Conservation (phyloP, 2,797 vertebrate genomes). For the Diplodus sargus region DNA sequence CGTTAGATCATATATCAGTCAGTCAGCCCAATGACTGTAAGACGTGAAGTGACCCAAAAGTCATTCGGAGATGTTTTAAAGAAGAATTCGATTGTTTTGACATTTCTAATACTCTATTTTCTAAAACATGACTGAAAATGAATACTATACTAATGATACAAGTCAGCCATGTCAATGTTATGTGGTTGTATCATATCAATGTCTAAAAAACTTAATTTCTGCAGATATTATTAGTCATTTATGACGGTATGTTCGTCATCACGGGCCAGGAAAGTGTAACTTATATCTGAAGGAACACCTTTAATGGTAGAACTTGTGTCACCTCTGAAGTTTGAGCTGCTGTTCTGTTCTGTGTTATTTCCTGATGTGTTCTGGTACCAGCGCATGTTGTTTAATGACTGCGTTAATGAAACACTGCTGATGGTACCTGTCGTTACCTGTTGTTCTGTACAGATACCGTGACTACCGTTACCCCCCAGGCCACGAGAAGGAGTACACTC, state of each 20-base stretch:
- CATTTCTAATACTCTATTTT: no score
- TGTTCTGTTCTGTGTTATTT: not conserved
- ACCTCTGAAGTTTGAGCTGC: not conserved
- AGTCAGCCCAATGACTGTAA: no score
- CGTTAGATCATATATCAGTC: no score
- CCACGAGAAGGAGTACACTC: conserved; percentile 75
- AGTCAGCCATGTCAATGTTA: no score
- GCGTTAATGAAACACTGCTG: not conserved
- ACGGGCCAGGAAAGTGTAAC: not conserved
- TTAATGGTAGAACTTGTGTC: not conserved
- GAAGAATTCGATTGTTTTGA: no score
- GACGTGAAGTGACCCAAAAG: no score
- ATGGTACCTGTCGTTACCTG: not conserved
- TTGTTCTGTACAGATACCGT: conserved; percentile 78
- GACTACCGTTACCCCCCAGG: conserved; percentile 87
- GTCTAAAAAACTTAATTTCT: no score
- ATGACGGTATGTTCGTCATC: not conserved
- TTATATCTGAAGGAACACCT: not conserved
- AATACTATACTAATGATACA: no score
- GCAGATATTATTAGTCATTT: not conserved
- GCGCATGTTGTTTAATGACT: not conserved
- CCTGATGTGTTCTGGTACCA: not conserved
- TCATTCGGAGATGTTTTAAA: no score
- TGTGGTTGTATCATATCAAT: no score
- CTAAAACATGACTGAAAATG: no score